A percentile compares a stretch with the other conserved stretches of the same genome.
phyloP scores from a whole-genome alignment of 2,797 vertebrate genomes.

The Takifugu rubripes region DNA sequence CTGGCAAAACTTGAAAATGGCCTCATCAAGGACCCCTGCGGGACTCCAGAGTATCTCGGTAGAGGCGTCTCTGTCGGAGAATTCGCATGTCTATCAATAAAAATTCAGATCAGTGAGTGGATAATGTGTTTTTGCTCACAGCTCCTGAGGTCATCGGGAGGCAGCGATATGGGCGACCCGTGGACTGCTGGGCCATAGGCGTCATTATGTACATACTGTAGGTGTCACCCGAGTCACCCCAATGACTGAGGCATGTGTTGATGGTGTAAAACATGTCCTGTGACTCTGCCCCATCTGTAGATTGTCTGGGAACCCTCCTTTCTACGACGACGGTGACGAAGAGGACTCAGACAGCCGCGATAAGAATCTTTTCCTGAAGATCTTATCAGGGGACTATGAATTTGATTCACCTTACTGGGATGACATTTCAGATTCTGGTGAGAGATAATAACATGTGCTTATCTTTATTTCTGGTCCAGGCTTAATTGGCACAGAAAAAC shows the following conservation, averaged over 20 bases:
- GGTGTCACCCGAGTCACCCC: conserved; percentile 51
- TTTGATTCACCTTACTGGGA: conserved; percentile 98
- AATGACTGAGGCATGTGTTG: neutral
- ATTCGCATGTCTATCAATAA: conserved; percentile 19
- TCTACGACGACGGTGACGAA: conserved; percentile 95
- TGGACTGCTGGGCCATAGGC: conserved; percentile 97
- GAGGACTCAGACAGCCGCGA: conserved; percentile 93
- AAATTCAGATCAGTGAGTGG: neutral
- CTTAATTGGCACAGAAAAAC: neutral
- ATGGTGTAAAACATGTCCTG: neutral
- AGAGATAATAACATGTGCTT: neutral
- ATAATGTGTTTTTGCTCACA: conserved; percentile 39
- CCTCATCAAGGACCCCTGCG: conserved; percentile 96
- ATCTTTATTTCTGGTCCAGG: neutral
- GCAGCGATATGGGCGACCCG: conserved; percentile 92
- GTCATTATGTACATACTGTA: conserved; percentile 99
- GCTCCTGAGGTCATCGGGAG: conserved; percentile 95
- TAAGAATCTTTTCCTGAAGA: conserved; percentile 96
- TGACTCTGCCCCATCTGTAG: conserved; percentile 54
- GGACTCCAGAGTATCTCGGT: conserved; percentile 93
- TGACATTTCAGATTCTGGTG: conserved; percentile 97
- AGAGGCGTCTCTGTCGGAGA: neutral
- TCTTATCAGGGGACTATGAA: conserved; percentile 93
- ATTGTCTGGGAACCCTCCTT: conserved; percentile 95
- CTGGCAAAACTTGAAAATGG: conserved; percentile 96